Conservation (phyloP, 2,797 vertebrate species). For the Urocyon cinereoargenteus region DNA sequence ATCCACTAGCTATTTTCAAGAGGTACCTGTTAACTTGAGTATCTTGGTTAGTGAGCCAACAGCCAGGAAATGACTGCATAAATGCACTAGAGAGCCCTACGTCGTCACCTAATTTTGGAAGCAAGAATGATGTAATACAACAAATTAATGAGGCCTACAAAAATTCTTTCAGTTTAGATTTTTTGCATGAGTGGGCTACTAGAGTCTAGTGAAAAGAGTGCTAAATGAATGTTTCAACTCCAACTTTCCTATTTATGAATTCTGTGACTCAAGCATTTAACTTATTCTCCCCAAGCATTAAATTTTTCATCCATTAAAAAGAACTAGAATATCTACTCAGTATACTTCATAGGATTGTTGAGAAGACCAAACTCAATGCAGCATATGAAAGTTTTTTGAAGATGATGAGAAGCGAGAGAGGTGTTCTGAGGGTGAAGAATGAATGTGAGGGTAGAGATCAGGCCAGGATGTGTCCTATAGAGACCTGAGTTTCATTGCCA, state of each 20-base stretch:
- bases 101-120: background rate
- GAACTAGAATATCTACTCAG: background rate
- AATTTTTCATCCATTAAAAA: conserved; percentile 18
- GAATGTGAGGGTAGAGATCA: no score
- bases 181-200: background rate
- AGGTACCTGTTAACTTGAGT: background rate
- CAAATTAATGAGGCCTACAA: background rate
- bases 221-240: background rate
- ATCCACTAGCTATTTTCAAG: background rate
- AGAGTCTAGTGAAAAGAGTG: background rate
- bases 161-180: background rate
- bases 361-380: background rate
- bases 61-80: background rate
- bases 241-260: background rate
- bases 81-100: background rate
- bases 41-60: background rate
- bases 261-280: background rate
- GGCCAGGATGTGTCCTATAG: background rate
- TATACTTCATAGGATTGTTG: background rate
- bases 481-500: background rate
- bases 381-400: conserved; percentile 6
- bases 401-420: background rate
- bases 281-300: background rate
- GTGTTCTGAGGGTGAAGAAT: background rate
- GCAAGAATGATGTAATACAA: background rate